Percentiles rank a stretch among this genome's conserved stretches.
These are phyloP conservation scores for Hemistola chrysoprasaria DNA, from an alignment of 2,888 invertebrate genomes.

Conservation along the genomic window DNA sequence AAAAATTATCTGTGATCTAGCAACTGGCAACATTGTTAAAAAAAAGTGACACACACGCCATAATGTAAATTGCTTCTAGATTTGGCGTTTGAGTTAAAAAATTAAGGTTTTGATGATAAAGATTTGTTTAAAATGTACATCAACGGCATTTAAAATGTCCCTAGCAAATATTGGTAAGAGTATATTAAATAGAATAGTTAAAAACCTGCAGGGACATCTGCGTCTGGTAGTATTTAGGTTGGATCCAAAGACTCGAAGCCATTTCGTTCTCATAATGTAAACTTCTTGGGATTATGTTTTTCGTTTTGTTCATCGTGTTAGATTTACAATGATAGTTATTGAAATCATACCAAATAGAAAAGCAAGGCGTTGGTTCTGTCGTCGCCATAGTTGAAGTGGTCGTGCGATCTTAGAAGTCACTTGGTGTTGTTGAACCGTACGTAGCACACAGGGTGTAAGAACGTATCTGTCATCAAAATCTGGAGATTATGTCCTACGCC, in stretches of 20 bases:
- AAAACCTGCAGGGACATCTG: slow-evolving; percentile 40
- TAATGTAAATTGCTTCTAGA: slow-evolving; percentile 80
- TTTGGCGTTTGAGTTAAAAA: slow-evolving; percentile 77
- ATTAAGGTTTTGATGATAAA: slow-evolving; percentile 64
- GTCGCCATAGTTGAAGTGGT: slow-evolving; percentile 73
- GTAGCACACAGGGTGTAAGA: slow-evolving; percentile 64
- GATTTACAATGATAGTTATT: slow-evolving; percentile 33
- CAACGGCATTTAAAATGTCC: slow-evolving; percentile 74
- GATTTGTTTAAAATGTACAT: slow-evolving; percentile 55
- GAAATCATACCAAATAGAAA: slow-evolving; percentile 38
- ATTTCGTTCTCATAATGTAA: slow-evolving; percentile 65
- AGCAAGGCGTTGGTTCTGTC: slow-evolving; percentile 49
- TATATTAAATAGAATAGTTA: slow-evolving; percentile 34
- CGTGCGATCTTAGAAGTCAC: slow-evolving; percentile 64
- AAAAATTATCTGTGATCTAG: slow-evolving; percentile 2
- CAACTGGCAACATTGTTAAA: slow-evolving; percentile 51
- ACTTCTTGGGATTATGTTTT: slow-evolving; percentile 48
- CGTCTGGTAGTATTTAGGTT: slow-evolving; percentile 65
- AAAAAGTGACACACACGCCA: slow-evolving; percentile 82
- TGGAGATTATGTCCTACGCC: slow-evolving; percentile 11
- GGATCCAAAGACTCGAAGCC: slow-evolving; percentile 75
- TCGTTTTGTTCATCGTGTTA: slow-evolving; percentile 35
- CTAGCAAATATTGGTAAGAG: slow-evolving; percentile 72
- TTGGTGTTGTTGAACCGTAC: slow-evolving; percentile 57
- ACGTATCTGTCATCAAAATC: slow-evolving; percentile 58